phyloP scores from a whole-genome alignment of 30 jellyfish, hydroid and myxozoan genomes.

The Clytia hemisphaerica region DNA sequence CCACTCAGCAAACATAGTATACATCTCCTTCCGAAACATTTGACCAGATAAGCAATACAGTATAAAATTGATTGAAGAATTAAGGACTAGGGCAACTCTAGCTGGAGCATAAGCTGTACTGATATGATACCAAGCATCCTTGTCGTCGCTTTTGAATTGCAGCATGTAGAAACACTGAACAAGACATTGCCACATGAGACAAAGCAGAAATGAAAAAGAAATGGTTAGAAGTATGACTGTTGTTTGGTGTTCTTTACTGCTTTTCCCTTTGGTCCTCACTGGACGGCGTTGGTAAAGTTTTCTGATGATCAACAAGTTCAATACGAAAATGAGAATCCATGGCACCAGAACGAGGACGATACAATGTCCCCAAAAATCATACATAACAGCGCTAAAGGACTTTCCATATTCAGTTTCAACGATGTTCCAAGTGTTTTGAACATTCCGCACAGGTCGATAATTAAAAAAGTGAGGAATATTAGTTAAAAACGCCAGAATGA shows the following conservation, averaged over 20 bases:
- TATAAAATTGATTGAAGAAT: slow-evolving; percentile 62
- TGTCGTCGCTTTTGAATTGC: background rate
- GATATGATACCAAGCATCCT: slow-evolving; percentile 30
- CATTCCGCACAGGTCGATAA: slow-evolving; percentile 26
- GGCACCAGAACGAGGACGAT: slow-evolving; percentile 73
- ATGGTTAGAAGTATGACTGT: slow-evolving; percentile 56
- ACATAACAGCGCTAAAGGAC: slow-evolving; percentile 33
- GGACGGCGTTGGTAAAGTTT: too few species aligned
- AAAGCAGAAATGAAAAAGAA: slow-evolving; percentile 53
- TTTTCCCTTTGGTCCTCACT: too few species aligned
- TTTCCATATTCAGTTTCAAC: slow-evolving; percentile 40
- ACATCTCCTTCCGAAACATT: slow-evolving; percentile 53
- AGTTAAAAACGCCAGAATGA: slow-evolving; percentile 39
- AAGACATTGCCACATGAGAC: slow-evolving; percentile 84
- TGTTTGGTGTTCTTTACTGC: slow-evolving; percentile 66
- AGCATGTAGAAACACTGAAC: slow-evolving; percentile 81
- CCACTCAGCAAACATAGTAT: slow-evolving; percentile 16
- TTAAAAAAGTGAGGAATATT: slow-evolving; percentile 76
- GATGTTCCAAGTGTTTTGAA: background rate
- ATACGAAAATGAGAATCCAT: slow-evolving; percentile 59
- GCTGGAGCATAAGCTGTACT: slow-evolving; percentile 56
- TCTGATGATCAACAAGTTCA: slow-evolving; percentile 49
- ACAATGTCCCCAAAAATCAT: slow-evolving; percentile 86
- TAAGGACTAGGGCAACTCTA: slow-evolving; percentile 60
- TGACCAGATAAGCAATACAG: slow-evolving; percentile 74